Evolutionary conservation across 35 echinoderm and acorn worm genomes (phyloP).

Genomic region (Ophiothrix spiculata): DNA sequence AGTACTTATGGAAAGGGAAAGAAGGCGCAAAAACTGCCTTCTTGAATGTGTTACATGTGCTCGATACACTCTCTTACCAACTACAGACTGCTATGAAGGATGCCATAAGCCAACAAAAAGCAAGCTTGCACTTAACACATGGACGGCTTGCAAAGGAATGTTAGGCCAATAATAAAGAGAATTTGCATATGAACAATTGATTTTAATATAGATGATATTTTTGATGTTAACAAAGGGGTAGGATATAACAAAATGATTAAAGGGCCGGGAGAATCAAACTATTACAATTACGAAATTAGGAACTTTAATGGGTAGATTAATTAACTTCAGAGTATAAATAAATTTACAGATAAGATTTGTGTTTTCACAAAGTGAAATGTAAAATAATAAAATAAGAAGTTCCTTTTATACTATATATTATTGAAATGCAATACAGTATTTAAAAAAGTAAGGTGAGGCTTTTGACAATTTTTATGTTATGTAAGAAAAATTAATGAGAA

Average conservation of each 20-base stretch:
- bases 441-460: neutral
- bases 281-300: neutral
- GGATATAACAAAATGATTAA: neutral
- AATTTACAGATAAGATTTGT: neutral
- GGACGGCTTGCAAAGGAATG: neutral
- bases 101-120: neutral
- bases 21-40: neutral
- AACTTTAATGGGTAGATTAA: neutral
- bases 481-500: neutral
- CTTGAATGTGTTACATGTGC: neutral
- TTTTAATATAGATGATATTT: neutral
- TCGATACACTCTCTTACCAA: neutral
- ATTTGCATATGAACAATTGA: neutral
- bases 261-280: neutral
- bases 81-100: conserved; percentile 1
- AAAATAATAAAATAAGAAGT: neutral
- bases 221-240: neutral
- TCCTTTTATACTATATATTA: conserved; percentile 13
- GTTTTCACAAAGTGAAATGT: neutral
- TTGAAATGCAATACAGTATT: neutral
- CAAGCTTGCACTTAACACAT: conserved; percentile 3
- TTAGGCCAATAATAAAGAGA: neutral
- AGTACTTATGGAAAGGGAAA: neutral
- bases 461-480: neutral
- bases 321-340: neutral